Evolutionary conservation across 2,113 vertebrate species (phyloP).

Genomic region (Entosphenus tridentatus): DNA sequence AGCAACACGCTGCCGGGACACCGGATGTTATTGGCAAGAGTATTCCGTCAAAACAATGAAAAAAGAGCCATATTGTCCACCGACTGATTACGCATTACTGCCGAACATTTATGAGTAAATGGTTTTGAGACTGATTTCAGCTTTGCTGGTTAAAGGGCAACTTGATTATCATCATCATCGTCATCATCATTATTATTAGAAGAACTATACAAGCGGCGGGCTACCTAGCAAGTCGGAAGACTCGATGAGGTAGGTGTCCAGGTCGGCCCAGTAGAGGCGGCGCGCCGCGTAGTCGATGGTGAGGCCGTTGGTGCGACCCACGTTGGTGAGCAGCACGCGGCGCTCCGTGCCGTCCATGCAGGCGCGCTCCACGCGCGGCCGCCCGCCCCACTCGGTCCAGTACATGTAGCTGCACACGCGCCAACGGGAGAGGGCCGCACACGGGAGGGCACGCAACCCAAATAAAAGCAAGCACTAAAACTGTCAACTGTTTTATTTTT

Average conservation of each 20-base stretch:
- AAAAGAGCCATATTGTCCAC: no score
- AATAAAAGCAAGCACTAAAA: constrained; percentile 1
- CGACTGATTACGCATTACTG: background rate
- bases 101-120: background rate
- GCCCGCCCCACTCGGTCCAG: constrained; percentile 93
- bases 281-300: constrained; percentile 84
- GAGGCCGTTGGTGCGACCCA: constrained; percentile 72
- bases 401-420: constrained; percentile 42
- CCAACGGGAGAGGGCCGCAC: constrained; percentile 3
- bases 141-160: no score
- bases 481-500: background rate
- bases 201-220: background rate
- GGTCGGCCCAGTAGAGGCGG: constrained; percentile 78
- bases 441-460: constrained; percentile 8
- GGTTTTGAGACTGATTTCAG: background rate
- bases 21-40: no score
- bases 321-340: constrained; percentile 55
- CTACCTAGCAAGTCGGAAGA: constrained; percentile 88
- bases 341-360: constrained; percentile 76
- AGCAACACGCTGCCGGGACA: no score
- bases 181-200: no score
- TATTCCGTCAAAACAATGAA: no score
- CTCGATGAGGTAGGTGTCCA: constrained; percentile 82
- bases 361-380: constrained; percentile 73
- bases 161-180: no score